Base-by-base conservation (phyloP, 2,888 invertebrate genomes). In the Brachyopa scutellaris region DNA sequence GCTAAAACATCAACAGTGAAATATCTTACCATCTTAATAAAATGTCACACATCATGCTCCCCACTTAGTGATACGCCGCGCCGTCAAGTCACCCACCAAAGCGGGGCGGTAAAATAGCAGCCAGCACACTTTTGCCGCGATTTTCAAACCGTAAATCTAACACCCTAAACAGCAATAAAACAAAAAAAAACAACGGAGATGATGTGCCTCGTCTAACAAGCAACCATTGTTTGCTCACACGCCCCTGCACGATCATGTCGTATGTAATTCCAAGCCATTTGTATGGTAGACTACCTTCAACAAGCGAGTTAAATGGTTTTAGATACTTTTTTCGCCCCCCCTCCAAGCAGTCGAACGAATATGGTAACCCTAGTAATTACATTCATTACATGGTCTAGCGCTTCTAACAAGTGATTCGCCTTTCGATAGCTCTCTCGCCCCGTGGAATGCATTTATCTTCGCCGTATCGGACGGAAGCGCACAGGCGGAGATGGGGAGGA, bases 301-400 rank as follows among this genome's bases (percentile, higher is more conserved):
- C 80, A 76, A 80, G 76, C 67, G 7, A 67, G 29, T 67, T 69
- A 76, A 45, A 47, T 73, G 40, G 80, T 69, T 26, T 69, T 69
- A 76, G 69, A 69, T 51, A 66, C n/a, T 13, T 29, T n/a, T 17
- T 33, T 40, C 47, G 23, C 8, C 19, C 13, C 57, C 57, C 62
- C 57, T 57, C 40, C 45, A n/a, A 33, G 51, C 36, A 53, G 57
- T 45, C 15, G 61, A 45, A 38, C 42, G 38, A 51, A 47, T 70
- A 51, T 66, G 84, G 82, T 82, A 84, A 77, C 84, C 84, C 83
- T 82, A 86, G 89, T 89, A 88, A 88, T 88, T 88, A 88, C 88
- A 89, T 87, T 88, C 88, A 88, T 88, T 88, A 89, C 88, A 89
- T 87, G 88, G 88, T 88, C 88, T 89, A 87, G 88, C 88, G 88